phyloP scores from a whole-genome alignment of 1,140 invertebrate genomes.

The Drosophila obscura region DNA sequence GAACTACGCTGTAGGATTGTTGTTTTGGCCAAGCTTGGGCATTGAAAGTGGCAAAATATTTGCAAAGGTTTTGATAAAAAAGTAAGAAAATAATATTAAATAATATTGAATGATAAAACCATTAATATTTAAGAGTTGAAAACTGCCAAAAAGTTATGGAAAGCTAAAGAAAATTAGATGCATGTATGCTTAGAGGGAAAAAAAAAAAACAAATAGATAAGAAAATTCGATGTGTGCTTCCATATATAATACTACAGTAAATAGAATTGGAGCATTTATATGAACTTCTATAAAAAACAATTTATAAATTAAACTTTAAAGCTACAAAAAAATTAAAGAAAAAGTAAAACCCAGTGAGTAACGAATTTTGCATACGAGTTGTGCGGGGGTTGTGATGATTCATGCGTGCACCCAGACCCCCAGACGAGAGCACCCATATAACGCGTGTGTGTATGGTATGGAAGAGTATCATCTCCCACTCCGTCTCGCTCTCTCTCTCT shows the following conservation, averaged over 20 bases:
- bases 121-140: background rate
- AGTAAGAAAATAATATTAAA: constrained; percentile 12
- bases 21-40: constrained; percentile 17
- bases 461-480: constrained; percentile 4
- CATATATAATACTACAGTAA: too few species aligned
- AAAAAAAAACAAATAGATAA: too few species aligned
- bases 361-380: background rate
- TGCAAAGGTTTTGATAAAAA: constrained; percentile 5
- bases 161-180: background rate
- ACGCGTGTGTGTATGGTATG: constrained; percentile 21
- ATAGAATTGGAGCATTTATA: background rate
- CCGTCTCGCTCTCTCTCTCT: constrained; percentile 7
- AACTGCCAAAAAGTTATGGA: background rate
- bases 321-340: constrained; percentile 3
- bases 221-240: too few species aligned
- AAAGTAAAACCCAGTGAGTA: constrained; percentile 24
- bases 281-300: background rate
- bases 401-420: constrained; percentile 41
- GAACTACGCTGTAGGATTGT: constrained; percentile 56
- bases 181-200: too few species aligned
- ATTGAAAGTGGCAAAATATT: background rate
- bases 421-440: constrained; percentile 41
- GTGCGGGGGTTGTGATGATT: constrained; percentile 68
- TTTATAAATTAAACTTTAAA: constrained; percentile 19
- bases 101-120: background rate